Percentiles rank a stretch among this genome's conserved stretches.
Conservation (phyloP, 2,888 invertebrate genomes). For the Troides oblongomaculatus region DNA sequence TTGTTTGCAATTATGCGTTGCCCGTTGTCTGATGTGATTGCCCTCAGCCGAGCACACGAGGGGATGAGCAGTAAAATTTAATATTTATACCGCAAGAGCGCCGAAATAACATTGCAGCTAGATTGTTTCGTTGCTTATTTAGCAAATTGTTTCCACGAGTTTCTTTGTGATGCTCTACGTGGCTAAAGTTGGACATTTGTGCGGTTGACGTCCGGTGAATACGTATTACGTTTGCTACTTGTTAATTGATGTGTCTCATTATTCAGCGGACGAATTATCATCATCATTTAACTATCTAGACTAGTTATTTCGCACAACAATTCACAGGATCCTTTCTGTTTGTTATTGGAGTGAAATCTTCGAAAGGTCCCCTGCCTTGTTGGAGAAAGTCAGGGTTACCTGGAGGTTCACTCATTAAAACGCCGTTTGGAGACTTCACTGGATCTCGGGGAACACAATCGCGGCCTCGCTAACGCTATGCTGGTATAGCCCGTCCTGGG, state of each 20-base stretch:
- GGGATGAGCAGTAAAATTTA: slow-evolving; percentile 44
- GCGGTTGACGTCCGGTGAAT: slow-evolving; percentile 10
- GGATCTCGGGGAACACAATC: too few relatives aligned
- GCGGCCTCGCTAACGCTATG: too few relatives aligned
- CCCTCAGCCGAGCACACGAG: slow-evolving; percentile 35
- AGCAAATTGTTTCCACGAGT: slow-evolving; percentile 44
- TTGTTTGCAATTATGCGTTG: slow-evolving; percentile 27
- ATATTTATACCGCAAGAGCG: slow-evolving; percentile 46
- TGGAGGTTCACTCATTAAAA: too few relatives aligned
- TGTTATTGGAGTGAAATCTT: too few relatives aligned
- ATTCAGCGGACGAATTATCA: too few relatives aligned
- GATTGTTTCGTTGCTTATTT: slow-evolving; percentile 61
- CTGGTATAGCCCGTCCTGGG: too few relatives aligned
- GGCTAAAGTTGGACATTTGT: slow-evolving; percentile 24
- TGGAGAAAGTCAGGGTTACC: too few relatives aligned
- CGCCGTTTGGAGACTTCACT: too few relatives aligned
- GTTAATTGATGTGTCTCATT: not conserved
- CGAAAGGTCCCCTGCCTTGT: too few relatives aligned
- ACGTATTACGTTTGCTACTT: not conserved
- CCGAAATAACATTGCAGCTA: slow-evolving; percentile 40
- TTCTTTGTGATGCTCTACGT: slow-evolving; percentile 26
- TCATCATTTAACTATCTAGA: too few relatives aligned
- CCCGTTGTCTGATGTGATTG: slow-evolving; percentile 36
- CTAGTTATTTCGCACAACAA: too few relatives aligned
- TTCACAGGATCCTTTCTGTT: too few relatives aligned